phyloP scores from a whole-genome alignment of 2,888 invertebrate genomes.

The Ctena decussata region DNA sequence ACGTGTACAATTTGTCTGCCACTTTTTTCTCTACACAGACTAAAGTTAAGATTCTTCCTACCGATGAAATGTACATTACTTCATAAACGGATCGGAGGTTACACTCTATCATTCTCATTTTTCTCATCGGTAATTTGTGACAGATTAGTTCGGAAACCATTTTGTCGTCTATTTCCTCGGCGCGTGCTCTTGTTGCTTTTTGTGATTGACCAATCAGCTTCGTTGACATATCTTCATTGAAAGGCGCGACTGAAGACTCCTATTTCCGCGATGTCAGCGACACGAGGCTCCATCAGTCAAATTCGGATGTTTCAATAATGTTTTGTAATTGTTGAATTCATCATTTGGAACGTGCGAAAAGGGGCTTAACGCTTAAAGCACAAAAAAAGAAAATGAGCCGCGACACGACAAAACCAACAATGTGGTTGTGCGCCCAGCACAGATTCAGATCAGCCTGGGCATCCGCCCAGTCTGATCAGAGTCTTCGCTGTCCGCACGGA shows the following conservation, averaged over 20 bases:
- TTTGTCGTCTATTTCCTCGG: constrained; percentile 45
- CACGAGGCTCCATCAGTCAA: background rate
- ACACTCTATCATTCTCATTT: constrained; percentile 2
- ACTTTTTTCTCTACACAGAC: no score
- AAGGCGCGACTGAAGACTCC: constrained; percentile 31
- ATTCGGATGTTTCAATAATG: constrained; percentile 6
- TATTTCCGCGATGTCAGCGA: constrained; percentile 42
- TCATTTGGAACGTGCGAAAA: no score
- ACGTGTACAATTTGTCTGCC: no score
- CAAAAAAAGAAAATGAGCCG: no score
- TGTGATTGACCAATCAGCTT: constrained; percentile 53
- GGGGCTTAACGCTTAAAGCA: no score
- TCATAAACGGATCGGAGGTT: background rate
- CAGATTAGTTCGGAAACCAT: constrained; percentile 39
- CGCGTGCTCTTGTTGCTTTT: constrained; percentile 43
- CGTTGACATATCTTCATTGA: constrained; percentile 40
- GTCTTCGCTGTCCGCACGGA: no score
- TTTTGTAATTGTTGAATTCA: constrained; percentile 14
- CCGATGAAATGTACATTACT: no score
- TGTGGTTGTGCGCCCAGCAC: no score
- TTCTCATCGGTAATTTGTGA: constrained; percentile 15
- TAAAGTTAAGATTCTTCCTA: no score
- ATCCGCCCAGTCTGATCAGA: no score
- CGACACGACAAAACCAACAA: no score
- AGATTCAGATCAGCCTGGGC: no score